These are phyloP conservation scores for Troglohyphantes excavatus DNA, from an alignment of 2,888 invertebrate genomes.

Conservation along the genomic window DNA sequence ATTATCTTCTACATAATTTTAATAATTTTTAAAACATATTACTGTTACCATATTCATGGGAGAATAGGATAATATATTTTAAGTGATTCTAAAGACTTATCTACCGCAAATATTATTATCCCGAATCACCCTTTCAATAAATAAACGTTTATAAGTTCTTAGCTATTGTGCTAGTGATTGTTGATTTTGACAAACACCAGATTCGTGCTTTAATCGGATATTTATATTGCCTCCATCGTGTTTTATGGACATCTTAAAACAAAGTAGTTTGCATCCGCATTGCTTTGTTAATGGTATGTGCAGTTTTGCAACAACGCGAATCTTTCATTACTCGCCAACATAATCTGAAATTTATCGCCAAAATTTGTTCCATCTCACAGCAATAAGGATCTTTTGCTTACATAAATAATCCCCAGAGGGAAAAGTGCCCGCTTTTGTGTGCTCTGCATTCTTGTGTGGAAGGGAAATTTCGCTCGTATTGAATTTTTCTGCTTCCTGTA, in stretches of 20 bases:
- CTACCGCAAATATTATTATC: slow-evolving; percentile 15
- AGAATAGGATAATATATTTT: slow-evolving; percentile 13
- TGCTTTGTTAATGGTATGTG: slow-evolving; percentile 63
- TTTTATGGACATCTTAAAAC: slow-evolving; percentile 67
- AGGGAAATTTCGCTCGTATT: slow-evolving; percentile 49
- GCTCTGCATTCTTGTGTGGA: slow-evolving; percentile 44
- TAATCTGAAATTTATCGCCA: slow-evolving; percentile 74
- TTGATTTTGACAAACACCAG: slow-evolving; percentile 54
- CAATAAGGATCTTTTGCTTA: slow-evolving; percentile 65
- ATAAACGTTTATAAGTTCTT: slow-evolving; percentile 31
- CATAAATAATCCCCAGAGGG: slow-evolving; percentile 61
- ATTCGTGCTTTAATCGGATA: slow-evolving; percentile 49
- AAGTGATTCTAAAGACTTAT: slow-evolving; percentile 1
- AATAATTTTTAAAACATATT: not conserved
- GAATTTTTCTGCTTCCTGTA: slow-evolving; percentile 55
- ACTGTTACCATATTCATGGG: not conserved
- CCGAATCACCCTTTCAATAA: slow-evolving; percentile 29
- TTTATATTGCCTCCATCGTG: slow-evolving; percentile 39
- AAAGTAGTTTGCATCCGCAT: slow-evolving; percentile 60
- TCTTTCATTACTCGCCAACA: slow-evolving; percentile 70
- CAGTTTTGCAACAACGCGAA: slow-evolving; percentile 43
- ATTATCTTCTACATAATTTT: too few species aligned
- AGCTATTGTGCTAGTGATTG: slow-evolving; percentile 38
- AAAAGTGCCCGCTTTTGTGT: slow-evolving; percentile 46
- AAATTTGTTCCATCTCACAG: slow-evolving; percentile 69